Evolutionary conservation across 2,888 invertebrate species (phyloP), one percentile per base, ranked within the genome.

Genomic region (Ichneumoninae sp.): DNA sequence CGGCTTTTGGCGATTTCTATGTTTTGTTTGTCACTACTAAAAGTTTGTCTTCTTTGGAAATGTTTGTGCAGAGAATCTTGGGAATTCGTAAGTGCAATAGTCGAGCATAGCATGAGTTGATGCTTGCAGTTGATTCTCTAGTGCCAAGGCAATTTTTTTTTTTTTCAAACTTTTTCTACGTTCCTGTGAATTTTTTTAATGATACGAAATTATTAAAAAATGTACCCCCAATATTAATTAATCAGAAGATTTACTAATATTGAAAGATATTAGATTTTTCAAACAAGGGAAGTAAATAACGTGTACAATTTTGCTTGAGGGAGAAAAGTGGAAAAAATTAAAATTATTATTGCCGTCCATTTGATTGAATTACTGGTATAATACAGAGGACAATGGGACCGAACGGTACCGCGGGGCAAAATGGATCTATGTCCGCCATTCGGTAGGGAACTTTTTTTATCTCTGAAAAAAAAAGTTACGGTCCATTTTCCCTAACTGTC

Each of bases 81-180:
- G 33, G 47, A 80, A 72, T 22, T 13, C 22, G 72, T 72, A 57
- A 80, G 68, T 72, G 72, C 57, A 1, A 68, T 30, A 13, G 8
- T 36, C 16, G 10, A 65, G 26, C n/a, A 1, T 19, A 22, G 22
- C 5, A 13, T 47, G 13, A 57, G 3, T 57, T 1, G 10, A 26
- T 26, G 8, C 19, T 22, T 10, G 13, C 10, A 10, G 57, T 22
- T 10, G 10, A 22, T 22, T 10, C 1, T 57, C 4, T 4, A 3
- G 44, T 47, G 44, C 44, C 1, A 26, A 10, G 4, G 26, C 22
- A 57, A 26, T 0, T 13, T 13, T 26, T 54, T 2, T 19, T 54
- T 54, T 7, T 26, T 4, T n/a, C 4, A 19, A 44, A 13, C 10
- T 3, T 44, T 13, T 52, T 7, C 7, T 52, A 19, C 52, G 2